phyloP scores from a whole-genome alignment of 2,797 vertebrate genomes.

The Thaleichthys pacificus region DNA sequence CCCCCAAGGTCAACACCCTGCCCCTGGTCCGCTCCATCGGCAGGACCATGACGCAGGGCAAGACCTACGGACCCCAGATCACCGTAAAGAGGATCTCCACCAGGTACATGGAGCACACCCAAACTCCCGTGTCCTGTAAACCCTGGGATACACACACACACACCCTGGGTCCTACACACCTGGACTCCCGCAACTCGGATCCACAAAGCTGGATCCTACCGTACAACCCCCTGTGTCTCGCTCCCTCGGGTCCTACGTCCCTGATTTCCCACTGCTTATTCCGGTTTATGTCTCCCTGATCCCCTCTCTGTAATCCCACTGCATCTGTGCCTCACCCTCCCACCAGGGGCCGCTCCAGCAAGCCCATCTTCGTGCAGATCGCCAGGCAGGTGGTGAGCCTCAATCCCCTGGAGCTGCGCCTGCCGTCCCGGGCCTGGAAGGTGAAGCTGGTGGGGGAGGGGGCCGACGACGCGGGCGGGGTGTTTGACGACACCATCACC shows the following conservation, averaged over 20 bases:
- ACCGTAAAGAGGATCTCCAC: slow-evolving; percentile 82
- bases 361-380: slow-evolving; percentile 83
- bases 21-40: slow-evolving; percentile 80
- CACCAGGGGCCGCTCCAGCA: slow-evolving; percentile 79
- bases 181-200: not conserved
- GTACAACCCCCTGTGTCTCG: not conserved
- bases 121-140: not conserved
- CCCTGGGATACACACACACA: not conserved
- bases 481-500: slow-evolving; percentile 84
- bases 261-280: too few relatives aligned
- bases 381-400: slow-evolving; percentile 81
- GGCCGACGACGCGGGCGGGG: slow-evolving; percentile 81
- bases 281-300: too few relatives aligned
- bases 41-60: slow-evolving; percentile 82
- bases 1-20: slow-evolving; percentile 82
- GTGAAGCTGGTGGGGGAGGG: slow-evolving; percentile 84
- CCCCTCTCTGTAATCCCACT: too few relatives aligned
- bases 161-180: too few relatives aligned
- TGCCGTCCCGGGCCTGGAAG: slow-evolving; percentile 83
- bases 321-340: slow-evolving; percentile 8
- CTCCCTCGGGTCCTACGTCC: too few relatives aligned
- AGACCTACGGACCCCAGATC: slow-evolving; percentile 83
- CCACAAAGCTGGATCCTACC: too few relatives aligned
- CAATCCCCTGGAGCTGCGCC: slow-evolving; percentile 78
- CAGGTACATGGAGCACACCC: slow-evolving; percentile 54